Evolutionary conservation across 1,140 invertebrate genomes (phyloP), one percentile per base, ranked within the genome.

Genomic region (Prorops nasuta): DNA sequence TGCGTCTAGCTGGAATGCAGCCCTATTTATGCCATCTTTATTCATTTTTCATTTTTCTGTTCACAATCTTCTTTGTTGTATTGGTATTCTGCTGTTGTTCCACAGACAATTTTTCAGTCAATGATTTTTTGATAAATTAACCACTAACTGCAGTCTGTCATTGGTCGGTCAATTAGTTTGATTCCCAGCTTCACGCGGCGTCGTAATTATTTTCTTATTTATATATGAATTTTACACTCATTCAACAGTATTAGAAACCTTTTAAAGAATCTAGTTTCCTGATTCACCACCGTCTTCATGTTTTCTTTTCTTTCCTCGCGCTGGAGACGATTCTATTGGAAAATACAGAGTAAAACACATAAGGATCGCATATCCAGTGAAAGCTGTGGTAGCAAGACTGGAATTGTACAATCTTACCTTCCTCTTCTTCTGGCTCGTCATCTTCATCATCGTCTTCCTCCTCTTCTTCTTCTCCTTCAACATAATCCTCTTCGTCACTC

Each of bases 301-400:
- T 81, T 88, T 88, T 81, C 86, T 83, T 66, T 87, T 88, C 68
- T 86, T 86, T 44, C 86, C 86, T 77, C 84, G 74, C 38, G 78
- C 78, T 58, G 79, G 78, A 60, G 79, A 71, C 49, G 72, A 56
- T 44, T 82, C 81, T 71, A 71, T 56, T 66, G 61, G 45, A 59
- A n/a, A n/a, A n/a, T n/a, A n/a, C n/a, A n/a, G n/a, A n/a, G n/a
- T n/a, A n/a, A n/a, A n/a, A n/a, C n/a, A n/a, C n/a, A n/a, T n/a
- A n/a, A n/a, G n/a, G n/a, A n/a, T n/a, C n/a, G n/a, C n/a, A n/a
- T n/a, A n/a, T n/a, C n/a, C n/a, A n/a, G n/a, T n/a, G n/a, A n/a
- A n/a, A n/a, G n/a, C n/a, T n/a, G n/a, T n/a, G n/a, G n/a, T n/a
- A n/a, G n/a, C n/a, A n/a, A n/a, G n/a, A n/a, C n/a, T n/a, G n/a